A percentile compares a stretch with the other conserved stretches of the same genome.
Conservation (phyloP, 2,888 invertebrate species). For the Hirtodrosophila alboralis region DNA sequence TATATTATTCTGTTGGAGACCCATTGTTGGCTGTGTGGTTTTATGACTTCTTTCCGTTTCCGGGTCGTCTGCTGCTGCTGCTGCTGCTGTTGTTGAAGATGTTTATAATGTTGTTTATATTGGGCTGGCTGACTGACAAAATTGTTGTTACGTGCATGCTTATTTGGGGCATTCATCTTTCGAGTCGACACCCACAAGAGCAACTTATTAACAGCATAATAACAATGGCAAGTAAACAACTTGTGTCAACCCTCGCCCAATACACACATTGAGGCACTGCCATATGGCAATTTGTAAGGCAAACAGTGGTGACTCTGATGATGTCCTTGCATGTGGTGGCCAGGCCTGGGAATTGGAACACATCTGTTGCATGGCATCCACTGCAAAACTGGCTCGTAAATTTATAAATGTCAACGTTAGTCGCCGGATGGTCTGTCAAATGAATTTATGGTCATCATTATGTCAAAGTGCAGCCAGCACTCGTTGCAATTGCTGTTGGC, state of each 20-base stretch:
- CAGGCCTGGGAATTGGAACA: not conserved
- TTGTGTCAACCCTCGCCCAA: constrained; percentile 6
- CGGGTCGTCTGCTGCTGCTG: constrained; percentile 11
- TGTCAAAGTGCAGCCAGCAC: constrained; percentile 48
- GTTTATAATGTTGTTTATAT: constrained; percentile 37
- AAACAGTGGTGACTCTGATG: constrained; percentile 26
- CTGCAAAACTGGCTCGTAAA: constrained; percentile 49
- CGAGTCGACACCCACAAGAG: constrained; percentile 36
- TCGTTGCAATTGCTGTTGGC: constrained; percentile 19
- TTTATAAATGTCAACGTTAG: constrained; percentile 57
- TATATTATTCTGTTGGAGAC: not conserved
- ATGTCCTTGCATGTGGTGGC: not conserved
- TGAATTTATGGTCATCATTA: constrained; percentile 60
- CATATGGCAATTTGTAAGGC: constrained; percentile 61
- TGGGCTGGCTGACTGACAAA: constrained; percentile 19
- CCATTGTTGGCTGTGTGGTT: constrained; percentile 32
- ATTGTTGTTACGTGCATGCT: constrained; percentile 28
- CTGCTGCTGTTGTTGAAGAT: constrained; percentile 12
- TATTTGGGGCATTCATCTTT: constrained; percentile 26
- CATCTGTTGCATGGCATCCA: constrained; percentile 59
- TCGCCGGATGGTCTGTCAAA: constrained; percentile 31
- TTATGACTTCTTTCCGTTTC: constrained; percentile 61
- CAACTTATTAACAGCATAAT: constrained; percentile 67
- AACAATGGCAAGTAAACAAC: constrained; percentile 45
- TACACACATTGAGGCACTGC: constrained; percentile 10